These are phyloP conservation scores for Elmis aenea DNA, from an alignment of 2,888 invertebrate genomes.

Conservation along the genomic window DNA sequence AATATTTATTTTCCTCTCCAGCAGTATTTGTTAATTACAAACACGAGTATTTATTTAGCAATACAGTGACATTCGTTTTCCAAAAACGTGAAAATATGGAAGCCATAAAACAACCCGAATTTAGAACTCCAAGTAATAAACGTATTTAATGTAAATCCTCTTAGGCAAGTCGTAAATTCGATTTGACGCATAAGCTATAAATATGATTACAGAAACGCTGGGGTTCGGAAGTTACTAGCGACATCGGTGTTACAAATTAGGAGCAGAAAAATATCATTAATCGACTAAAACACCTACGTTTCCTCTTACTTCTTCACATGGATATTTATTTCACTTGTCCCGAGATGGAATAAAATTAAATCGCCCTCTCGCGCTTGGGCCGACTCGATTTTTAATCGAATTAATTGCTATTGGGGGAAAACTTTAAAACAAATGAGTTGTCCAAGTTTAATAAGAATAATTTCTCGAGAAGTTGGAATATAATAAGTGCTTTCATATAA, in stretches of 20 bases:
- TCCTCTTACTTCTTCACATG: background rate
- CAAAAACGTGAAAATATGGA: background rate
- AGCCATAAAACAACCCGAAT: constrained; percentile 13
- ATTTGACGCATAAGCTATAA: constrained; percentile 32
- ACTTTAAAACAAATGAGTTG: constrained; percentile 41
- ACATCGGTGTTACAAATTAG: constrained; percentile 22
- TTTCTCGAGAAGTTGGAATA: constrained; percentile 30
- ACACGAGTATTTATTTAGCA: no score
- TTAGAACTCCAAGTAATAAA: constrained; percentile 23
- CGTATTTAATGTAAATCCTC: constrained; percentile 28
- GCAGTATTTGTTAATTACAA: no score
- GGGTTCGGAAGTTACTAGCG: constrained; percentile 25
- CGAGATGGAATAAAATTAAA: constrained; percentile 6
- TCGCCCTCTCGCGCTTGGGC: constrained; percentile 14
- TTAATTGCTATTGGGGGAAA: constrained; percentile 38
- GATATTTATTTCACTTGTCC: background rate
- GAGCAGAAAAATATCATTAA: constrained; percentile 23
- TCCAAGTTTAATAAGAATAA: constrained; percentile 34
- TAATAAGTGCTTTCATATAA: constrained; percentile 37
- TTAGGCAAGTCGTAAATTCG: constrained; percentile 30
- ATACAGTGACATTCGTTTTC: no score
- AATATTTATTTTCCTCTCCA: no score
- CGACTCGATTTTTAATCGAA: constrained; percentile 34
- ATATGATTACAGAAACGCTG: constrained; percentile 28
- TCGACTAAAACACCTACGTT: no score